Evolutionary conservation across 2,797 vertebrate genomes (phyloP), one percentile per base, ranked within the genome.

Genomic region (Urocyon cinereoargenteus): DNA sequence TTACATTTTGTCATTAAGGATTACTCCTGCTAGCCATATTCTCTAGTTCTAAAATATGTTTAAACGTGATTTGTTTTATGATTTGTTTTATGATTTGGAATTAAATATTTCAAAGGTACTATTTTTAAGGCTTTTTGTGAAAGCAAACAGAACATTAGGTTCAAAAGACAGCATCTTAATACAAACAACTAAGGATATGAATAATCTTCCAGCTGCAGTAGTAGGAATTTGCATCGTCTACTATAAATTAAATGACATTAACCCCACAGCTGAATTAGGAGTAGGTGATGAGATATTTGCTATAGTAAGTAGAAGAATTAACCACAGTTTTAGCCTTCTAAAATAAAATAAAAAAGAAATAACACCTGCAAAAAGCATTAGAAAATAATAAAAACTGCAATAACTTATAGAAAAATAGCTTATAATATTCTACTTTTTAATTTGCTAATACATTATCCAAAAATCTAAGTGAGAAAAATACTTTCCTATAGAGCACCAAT

Each of bases 301-400:
- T 62, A 68, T 9, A 78, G 2, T 79, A 55, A 73, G 34, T 9
- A 81, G 26, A n/a, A 79, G 57, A 96, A 85, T 86, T 64, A 79
- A 73, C 22, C 7, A 75, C 3, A 87, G 16, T 66, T 94, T 88
- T 85, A 95, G 7, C 3, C 59, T 94, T 61, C 53, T 81, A 19
- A 96, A 70, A 90, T 82, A 92, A 90, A 96, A 78, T 83, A 28
- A 79, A 68, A 81, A 85, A 45, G 4, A 91, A 89, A 31, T 24
- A 82, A 75, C 34, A 45, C 11, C 36, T 72, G 10, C 22, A 13
- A 77, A 90, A 59, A 57, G 31, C n/a, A 36, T 82, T 49, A 19
- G 55, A 73, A 81, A 70, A 49, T 73, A 16, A 91, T 11, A 91
- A 87, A 66, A 36, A 40, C 12, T 93, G 57, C 2, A 96, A 49